A percentile compares a stretch with the other conserved stretches of the same genome.
Evolutionary conservation across 2,113 vertebrate species (phyloP).

Genomic region (Microtus pennsylvanicus): DNA sequence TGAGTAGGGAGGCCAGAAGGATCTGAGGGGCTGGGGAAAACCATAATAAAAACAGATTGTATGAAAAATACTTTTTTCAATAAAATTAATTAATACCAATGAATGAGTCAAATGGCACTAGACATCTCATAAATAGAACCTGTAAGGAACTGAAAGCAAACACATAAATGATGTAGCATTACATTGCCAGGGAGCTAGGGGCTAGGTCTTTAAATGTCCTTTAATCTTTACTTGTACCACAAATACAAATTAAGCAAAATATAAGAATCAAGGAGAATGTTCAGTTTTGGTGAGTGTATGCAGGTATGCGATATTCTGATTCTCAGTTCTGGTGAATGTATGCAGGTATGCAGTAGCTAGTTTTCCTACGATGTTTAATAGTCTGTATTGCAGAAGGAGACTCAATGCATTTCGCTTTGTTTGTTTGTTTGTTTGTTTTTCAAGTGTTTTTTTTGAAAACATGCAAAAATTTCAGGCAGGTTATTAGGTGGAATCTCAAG

Average conservation of each 20-base stretch:
- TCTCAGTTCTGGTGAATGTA: too few species aligned
- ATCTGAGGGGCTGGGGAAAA: not conserved
- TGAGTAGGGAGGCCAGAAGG: not conserved
- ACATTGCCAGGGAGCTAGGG: not conserved
- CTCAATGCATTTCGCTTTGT: not conserved
- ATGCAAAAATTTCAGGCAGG: not conserved
- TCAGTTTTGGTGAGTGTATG: not conserved
- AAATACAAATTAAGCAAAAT: slow-evolving; percentile 32
- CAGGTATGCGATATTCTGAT: not conserved
- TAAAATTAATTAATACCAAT: not conserved
- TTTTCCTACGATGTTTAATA: not conserved
- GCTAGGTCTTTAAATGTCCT: not conserved
- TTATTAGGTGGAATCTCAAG: not conserved
- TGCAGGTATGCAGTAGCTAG: too few species aligned
- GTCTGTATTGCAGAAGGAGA: not conserved
- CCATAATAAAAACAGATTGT: not conserved
- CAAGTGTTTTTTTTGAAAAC: not conserved
- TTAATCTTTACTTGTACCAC: slow-evolving; percentile 20
- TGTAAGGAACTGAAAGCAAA: not conserved
- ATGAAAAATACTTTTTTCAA: not conserved
- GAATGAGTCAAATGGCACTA: not conserved
- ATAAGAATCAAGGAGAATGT: not conserved
- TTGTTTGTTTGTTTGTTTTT: not conserved
- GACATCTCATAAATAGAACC: not conserved
- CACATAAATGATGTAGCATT: not conserved